Evolutionary conservation across 2,113 vertebrate genomes (phyloP), one percentile per base, ranked within the genome.

Genomic region (Centropus unirufus): DNA sequence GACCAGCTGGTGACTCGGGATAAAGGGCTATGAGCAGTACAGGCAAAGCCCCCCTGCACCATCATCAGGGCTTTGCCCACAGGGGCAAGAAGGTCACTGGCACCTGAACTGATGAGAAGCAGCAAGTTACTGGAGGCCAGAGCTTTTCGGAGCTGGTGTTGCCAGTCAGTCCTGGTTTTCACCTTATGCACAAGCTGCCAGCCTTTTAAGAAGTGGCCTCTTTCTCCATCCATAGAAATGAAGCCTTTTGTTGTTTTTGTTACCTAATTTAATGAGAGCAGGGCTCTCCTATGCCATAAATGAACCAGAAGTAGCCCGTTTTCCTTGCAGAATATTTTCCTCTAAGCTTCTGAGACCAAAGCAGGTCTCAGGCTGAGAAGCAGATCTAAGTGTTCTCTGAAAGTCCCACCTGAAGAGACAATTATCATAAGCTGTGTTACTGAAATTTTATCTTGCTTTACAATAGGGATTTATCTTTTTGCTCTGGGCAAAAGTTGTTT

Each of bases 391-490:
- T 49, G 8, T 68, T 92, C 39, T 83, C 26, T 90, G 51, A 64
- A 87, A 89, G 76, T 83, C 62, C 57, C 30, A 83, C 66, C 62
- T 64, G 74, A 77, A 81, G 57, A 74, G 30, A 34, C 14, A 66
- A 32, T 69, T 76, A 32, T 21, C 68, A 12, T 16, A 88, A 39
- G 52, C 55, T 92, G 91, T 86, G 51, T 80, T 90, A 83, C 42
- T 40, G 62, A 90, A 93, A 77, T 4, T 42, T 80, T 34, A 42
- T 88, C 68, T 91, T 89, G 46, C 54, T 58, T 49, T 23, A 91
- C 66, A 76, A 55, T 58, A 76, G 79, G 29, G 59, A 69, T 55
- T 59, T 92, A 40, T 66, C 47, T 54, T 95, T 93, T 89, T 76
- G 26, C 63, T 73, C 46, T 64, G 19, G 44, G 78, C 11, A 14